Base-by-base conservation (phyloP, 1,140 invertebrate species). In the Drosophila bocki region DNA sequence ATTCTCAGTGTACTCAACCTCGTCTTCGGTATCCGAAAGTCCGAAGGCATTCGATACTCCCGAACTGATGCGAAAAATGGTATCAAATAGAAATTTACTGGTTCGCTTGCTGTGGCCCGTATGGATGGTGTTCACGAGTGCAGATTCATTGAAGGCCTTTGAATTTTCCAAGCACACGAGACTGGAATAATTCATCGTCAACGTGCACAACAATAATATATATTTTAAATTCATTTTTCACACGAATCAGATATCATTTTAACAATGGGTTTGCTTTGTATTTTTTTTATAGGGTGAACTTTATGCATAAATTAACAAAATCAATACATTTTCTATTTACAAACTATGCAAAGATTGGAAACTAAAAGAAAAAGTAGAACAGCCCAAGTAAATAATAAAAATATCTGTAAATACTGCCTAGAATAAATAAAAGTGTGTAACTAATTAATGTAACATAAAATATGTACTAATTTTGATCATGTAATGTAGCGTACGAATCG, bases 1-100 rank as follows among this genome's bases (percentile, higher is more conserved):
- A 32, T 80, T 91, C 42, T 92, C 88, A 51, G 82, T 78, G 57
- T 93, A 92, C 57, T 93, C 93, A 22, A 74, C 70, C 56, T 94
- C 93, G 44, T 94, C 94, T 39, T 94, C 93, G 19, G 92, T 84
- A 26, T 93, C 94, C 39, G 63, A 65, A 59, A 79, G 80, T 53
- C 94, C 93, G 45, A 93, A 93, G 32, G 93, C 93, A 51, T 92
- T 93, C 4, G 91, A 91, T 26, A 94, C 93, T 2, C 86, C 75
- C 42, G 87, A 88, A 42, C 92, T 91, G 33, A 95, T 93, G 33
- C 94, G 94, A 75, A 95, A 95, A 48, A 95, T 87, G 50, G 95
- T 94, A 81, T 96, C 95, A 72, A 96, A 95, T 60, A 95, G 93
- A 91, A 96, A 95, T 84, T 93, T 94, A 50, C 93, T 93, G 9